These are phyloP conservation scores for Gephyroberyx darwinii DNA, from an alignment of 2,797 vertebrate species.

Conservation along the genomic window DNA sequence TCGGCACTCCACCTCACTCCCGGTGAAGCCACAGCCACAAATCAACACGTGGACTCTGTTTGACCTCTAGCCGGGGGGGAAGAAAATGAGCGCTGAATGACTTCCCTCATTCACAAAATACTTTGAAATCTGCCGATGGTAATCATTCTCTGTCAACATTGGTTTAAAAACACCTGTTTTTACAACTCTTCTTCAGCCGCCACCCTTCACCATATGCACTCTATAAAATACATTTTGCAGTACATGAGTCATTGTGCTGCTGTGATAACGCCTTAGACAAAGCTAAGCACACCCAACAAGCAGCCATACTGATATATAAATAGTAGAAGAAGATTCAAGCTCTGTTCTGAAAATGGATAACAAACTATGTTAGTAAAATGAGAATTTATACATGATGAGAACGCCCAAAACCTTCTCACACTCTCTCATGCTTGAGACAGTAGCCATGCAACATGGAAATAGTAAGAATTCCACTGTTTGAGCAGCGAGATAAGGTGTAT, in stretches of 20 bases:
- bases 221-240: background rate
- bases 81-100: constrained; percentile 31
- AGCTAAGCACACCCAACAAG: background rate
- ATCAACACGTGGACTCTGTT: constrained; percentile 64
- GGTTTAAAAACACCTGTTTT: constrained; percentile 12
- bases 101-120: constrained; percentile 64
- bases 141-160: constrained; percentile 29
- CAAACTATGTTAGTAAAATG: background rate
- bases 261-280: background rate
- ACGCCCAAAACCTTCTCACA: background rate
- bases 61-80: constrained; percentile 57
- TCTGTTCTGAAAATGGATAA: background rate
- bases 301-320: background rate
- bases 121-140: constrained; percentile 44
- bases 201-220: background rate
- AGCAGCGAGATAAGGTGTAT: constrained; percentile 53
- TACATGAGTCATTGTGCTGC: background rate
- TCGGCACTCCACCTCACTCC: constrained; percentile 1
- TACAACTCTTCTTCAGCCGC: constrained; percentile 8
- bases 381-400: background rate
- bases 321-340: background rate
- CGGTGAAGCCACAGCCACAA: constrained; percentile 43
- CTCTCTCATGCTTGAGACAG: background rate
- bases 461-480: constrained; percentile 41
- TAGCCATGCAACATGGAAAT: constrained; percentile 5